Evolutionary conservation across 2,888 invertebrate species (phyloP), one percentile per base, ranked within the genome.

Genomic region (Campaea margaritaria): DNA sequence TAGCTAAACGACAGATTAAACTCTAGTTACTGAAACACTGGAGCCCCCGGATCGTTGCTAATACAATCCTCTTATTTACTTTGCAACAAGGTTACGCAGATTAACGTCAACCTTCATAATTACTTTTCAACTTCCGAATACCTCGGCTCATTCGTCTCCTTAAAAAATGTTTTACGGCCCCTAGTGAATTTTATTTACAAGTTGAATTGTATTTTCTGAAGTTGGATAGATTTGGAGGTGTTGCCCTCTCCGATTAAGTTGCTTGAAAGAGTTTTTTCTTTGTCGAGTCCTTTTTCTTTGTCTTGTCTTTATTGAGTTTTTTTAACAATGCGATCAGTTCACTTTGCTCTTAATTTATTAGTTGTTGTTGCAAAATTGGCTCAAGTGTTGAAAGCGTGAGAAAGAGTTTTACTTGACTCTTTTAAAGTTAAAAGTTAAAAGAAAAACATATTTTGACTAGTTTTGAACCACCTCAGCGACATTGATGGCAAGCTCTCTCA

Each of bases 151-250:
- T 81, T 76, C 69, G 67, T 81, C 73, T 70, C 69, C 47, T 70
- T 75, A 74, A 76, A 76, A 81, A 78, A 76, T 74, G 67, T 74
- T 75, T 78, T 73, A 75, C 73, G 67, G 65, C 62, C 67, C 70
- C 75, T 78, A 79, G 73, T 75, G 70, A 75, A 73, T 81, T 82
- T 55, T 71, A 73, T 81, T 80, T 67, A 69, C 72, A 81, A 82
- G 77, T 82, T 81, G 76, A 76, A 82, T 83, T 83, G 78, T 82
- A 74, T 82, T 78, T 73, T 46, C 16, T 36, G 34, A 42, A 55
- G 60, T 61, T 47, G 39, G 21, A 54, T 46, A 54, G 54, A 15
- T 47, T 38, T 31, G 38, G 60, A 55, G 55, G 14, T 51, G 15
- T 39, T 34, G 49, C 15, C 11, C 39, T 8, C 8, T 39, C 38